Conservation (phyloP, 1,140 invertebrate species). For the Lordiphosa mommai region DNA sequence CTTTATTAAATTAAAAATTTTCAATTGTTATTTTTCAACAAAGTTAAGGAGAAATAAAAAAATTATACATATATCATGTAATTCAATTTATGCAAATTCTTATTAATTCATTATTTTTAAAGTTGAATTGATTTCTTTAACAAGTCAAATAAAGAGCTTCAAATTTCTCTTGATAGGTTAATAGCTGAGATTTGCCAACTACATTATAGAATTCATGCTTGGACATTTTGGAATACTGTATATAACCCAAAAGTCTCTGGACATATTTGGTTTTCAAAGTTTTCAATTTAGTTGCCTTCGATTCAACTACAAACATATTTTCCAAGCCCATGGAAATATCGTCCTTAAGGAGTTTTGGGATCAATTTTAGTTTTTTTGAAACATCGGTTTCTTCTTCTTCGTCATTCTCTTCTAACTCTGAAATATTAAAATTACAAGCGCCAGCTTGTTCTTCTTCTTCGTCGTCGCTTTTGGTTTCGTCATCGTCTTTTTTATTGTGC, state of each 20-base stretch:
- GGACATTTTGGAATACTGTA: not conserved
- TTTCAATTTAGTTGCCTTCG: not conserved
- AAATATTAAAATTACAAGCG: too few species aligned
- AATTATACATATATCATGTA: too few species aligned
- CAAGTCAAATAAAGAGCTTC: not conserved
- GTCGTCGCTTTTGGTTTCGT: not conserved
- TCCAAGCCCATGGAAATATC: not conserved
- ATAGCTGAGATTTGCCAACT: constrained; percentile 12
- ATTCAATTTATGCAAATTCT: too few species aligned
- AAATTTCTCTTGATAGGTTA: constrained; percentile 7
- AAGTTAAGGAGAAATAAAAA: too few species aligned
- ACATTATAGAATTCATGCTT: constrained; percentile 4
- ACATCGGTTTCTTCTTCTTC: not conserved
- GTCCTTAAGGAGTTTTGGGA: not conserved
- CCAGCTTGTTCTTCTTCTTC: not conserved
- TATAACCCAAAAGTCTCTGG: not conserved
- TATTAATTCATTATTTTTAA: too few species aligned
- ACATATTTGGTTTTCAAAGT: not conserved
- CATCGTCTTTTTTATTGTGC: not conserved
- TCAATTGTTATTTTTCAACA: too few species aligned
- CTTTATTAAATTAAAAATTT: too few species aligned
- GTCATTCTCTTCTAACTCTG: too few species aligned
- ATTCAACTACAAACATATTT: too few species aligned
- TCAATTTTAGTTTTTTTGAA: not conserved
- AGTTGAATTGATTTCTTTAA: too few species aligned